Evolutionary conservation across 2,797 vertebrate genomes (phyloP).

Genomic region (Sternarchorhynchus goeldii): DNA sequence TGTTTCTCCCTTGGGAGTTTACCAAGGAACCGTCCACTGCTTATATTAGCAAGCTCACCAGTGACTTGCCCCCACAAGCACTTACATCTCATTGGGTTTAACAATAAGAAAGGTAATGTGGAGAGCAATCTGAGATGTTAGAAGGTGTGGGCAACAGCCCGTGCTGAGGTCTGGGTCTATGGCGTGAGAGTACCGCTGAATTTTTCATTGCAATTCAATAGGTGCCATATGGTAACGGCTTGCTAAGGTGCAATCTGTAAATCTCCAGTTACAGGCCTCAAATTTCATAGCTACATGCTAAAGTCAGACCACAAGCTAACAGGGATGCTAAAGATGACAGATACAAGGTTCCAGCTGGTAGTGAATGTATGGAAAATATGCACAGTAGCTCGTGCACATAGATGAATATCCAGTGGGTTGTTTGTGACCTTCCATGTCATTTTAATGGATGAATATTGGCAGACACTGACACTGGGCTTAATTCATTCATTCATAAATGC

Average conservation of each 20-base stretch:
- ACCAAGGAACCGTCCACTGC: conserved; percentile 1
- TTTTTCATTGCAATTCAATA: conserved; percentile 63
- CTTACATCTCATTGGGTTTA: background rate
- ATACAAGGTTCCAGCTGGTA: background rate
- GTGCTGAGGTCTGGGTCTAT: conserved; percentile 43
- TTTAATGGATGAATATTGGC: too few species aligned
- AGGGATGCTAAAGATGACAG: background rate
- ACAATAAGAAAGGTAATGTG: conserved; percentile 15
- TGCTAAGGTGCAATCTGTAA: conserved; percentile 38
- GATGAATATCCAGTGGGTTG: too few species aligned
- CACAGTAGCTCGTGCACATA: background rate
- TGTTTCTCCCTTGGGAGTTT: background rate
- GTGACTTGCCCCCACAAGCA: background rate
- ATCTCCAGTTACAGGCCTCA: conserved; percentile 46
- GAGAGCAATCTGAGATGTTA: conserved; percentile 43
- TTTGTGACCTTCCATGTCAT: too few species aligned
- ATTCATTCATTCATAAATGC: too few species aligned
- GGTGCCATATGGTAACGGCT: conserved; percentile 57
- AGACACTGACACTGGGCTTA: too few species aligned
- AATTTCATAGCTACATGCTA: conserved; percentile 42
- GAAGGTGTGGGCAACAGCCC: conserved; percentile 24
- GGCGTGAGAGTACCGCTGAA: conserved; percentile 50
- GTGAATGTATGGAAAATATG: background rate
- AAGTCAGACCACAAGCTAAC: conserved; percentile 21
- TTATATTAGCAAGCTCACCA: background rate